Percentiles rank a stretch among this genome's conserved stretches.
phyloP scores from a whole-genome alignment of 2,113 vertebrate species.

The Odocoileus virginianus region DNA sequence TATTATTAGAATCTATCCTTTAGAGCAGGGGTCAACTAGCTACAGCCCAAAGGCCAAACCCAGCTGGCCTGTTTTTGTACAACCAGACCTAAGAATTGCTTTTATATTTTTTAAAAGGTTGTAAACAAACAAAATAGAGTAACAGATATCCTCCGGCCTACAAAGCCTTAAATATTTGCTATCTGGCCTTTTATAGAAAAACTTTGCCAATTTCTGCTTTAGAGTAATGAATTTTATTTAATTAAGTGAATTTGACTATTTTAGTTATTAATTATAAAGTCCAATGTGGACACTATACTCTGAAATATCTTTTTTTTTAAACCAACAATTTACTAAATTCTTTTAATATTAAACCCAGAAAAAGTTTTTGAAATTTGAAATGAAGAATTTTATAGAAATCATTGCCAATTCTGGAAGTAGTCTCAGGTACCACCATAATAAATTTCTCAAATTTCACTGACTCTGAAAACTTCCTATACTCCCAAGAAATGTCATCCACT shows the following conservation, averaged over 20 bases:
- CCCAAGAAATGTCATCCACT: background rate
- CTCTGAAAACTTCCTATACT: background rate
- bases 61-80: background rate
- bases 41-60: background rate
- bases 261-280: background rate
- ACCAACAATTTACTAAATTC: background rate
- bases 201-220: background rate
- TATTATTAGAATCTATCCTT: background rate
- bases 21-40: background rate
- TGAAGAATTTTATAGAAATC: background rate
- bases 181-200: background rate
- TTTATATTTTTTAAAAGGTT: background rate
- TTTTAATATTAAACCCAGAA: conserved; percentile 8
- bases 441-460: background rate
- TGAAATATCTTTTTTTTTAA: background rate
- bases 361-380: background rate
- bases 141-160: background rate
- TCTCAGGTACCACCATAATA: background rate
- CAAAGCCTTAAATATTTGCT: background rate
- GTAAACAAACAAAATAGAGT: background rate
- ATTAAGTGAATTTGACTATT: background rate
- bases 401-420: background rate
- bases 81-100: background rate
- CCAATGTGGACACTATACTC: background rate
- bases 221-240: background rate